phyloP scores from a whole-genome alignment of 2,797 vertebrate genomes.

The Galaxias olidus region DNA sequence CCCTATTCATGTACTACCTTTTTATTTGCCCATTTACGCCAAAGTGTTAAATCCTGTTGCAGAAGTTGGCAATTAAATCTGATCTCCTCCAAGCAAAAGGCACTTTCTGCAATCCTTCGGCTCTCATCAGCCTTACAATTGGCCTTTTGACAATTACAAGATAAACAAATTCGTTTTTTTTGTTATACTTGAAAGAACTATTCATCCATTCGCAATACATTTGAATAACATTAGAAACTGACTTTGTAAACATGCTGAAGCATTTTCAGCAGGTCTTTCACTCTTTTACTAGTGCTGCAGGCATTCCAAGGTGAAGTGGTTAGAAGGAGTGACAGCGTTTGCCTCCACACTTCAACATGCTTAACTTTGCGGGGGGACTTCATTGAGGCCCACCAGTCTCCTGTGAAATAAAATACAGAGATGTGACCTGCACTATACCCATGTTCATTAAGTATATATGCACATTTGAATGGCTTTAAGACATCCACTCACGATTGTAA shows the following conservation, averaged over 20 bases:
- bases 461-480: too few species aligned
- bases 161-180: background rate
- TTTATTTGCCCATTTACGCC: constrained; percentile 11
- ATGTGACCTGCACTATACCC: too few species aligned
- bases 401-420: constrained; percentile 36
- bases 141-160: constrained; percentile 41
- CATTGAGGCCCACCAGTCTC: constrained; percentile 59
- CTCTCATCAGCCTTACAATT: constrained; percentile 56
- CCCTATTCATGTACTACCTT: constrained; percentile 52
- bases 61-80: fast-evolving
- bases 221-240: constrained; percentile 21
- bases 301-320: constrained; percentile 30
- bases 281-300: constrained; percentile 41
- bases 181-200: too few species aligned
- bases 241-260: constrained; percentile 73
- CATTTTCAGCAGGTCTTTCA: constrained; percentile 56
- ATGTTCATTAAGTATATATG: too few species aligned
- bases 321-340: constrained; percentile 61
- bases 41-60: background rate
- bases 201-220: too few species aligned
- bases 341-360: constrained; percentile 69
- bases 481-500: too few species aligned
- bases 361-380: constrained; percentile 47
- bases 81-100: constrained; percentile 67
- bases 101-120: constrained; percentile 61